Base-by-base conservation (phyloP, 2,888 invertebrate species). In the Cryptops parisi region DNA sequence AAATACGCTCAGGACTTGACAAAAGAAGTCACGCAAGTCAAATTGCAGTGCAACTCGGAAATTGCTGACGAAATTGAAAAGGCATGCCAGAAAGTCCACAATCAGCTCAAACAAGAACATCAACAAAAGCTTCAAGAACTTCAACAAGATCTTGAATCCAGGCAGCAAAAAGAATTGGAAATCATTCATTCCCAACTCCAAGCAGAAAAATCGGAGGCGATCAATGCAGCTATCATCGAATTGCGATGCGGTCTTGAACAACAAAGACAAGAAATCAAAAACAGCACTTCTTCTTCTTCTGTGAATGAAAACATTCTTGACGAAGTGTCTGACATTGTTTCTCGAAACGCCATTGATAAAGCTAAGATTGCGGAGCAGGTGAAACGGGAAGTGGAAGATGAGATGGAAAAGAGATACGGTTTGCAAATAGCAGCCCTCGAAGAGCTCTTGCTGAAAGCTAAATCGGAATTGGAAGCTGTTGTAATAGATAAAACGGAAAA, bases 121-220 rank as follows among this genome's bases (percentile, higher is more conserved):
- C 21, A 9, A 21, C 9, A 40, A 40, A 23, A 40, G 5, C 22
- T 50, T 6, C 40, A 50, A 25, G 9, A 9, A 15, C 19, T 46
- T 6, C 21, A 19, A 22, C 6, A 19, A 22, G 22, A 27, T 6
- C 24, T 50, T 17, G 5, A 1, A 40, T 17, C 19, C 15, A 17
- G 41, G 21, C 50, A 50, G 22, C 22, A 41, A 24, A 50, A 26
- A 21, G 40, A 41, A 50, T 9, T 41, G 21, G 41, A 50, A 23
- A 50, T 50, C 6, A 19, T 50, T 41, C 17, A 26, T 6, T 25
- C 6, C 4, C 50, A 41, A 9, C 19, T 41, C 2, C 17, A 50
- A 17, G 50, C 50, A 12, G 41, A 50, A 17, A 50, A 50, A 25
- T 23, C 50, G 12, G 23, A 41, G 41, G 50, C 40, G 24, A 50